Evolutionary conservation across 1,140 invertebrate genomes (phyloP), one percentile per base, ranked within the genome.

Genomic region (Bombus soroeensis): DNA sequence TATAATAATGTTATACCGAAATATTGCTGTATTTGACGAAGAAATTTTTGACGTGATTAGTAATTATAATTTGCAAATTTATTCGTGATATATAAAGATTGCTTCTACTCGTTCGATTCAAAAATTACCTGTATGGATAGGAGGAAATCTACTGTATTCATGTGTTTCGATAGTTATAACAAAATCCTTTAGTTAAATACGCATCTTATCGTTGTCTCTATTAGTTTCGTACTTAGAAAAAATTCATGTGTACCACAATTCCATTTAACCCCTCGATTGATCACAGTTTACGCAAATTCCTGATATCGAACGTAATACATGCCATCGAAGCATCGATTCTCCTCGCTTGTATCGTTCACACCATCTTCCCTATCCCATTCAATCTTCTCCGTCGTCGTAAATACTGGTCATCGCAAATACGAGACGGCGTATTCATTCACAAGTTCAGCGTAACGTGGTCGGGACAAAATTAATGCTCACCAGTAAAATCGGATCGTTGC

Each of bases 401-500:
- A 68, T 22, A 22, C 15, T 10, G 15, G 13, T 12, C 25, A 41
- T 47, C 71, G 41, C 34, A 10, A 68, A 18, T 43, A 32, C n/a
- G 15, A 25, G 3, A 9, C 39, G n/a, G 71, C 34, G 18, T 3
- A 34, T 57, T 37, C 32, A 76, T 34, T 53, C 34, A n/a, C 32
- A 53, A 53, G 2, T 57, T 75, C 0, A 8, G 34, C 25, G 28
- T n/a, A 34, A 73, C 53, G 68, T 66, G 39, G n/a, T 41, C 32
- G 28, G 0, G 41, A 34, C 82, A n/a, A 43, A 53, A 53, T 47
- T 71, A 83, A 83, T 70, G 74, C 34, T 39, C 64, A 22, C n/a
- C 22, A 6, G 59, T 76, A 85, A 88, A 72, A 85, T 41, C 64
- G 43, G 37, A 72, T 73, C 77, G n/a, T 28, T 43, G 47, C 15